These are phyloP conservation scores for Elaphurus davidianus DNA, from an alignment of 2,113 vertebrate genomes.

Conservation along the genomic window DNA sequence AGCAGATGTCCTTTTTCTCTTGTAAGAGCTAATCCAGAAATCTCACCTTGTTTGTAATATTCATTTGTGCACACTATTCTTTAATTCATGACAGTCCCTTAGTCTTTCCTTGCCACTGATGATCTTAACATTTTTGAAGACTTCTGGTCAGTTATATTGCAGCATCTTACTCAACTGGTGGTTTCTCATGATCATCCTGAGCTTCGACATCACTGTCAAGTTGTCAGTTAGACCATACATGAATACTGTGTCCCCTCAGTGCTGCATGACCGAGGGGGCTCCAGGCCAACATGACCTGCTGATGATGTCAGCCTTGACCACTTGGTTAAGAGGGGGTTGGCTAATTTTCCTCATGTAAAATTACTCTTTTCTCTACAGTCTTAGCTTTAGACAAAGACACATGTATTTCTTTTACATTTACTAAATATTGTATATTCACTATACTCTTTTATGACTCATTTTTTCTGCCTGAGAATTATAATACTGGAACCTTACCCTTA, in stretches of 20 bases:
- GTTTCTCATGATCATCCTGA: background rate
- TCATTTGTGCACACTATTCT: fast-evolving
- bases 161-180: background rate
- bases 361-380: fast-evolving
- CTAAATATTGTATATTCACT: background rate
- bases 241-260: fast-evolving
- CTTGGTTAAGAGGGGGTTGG: fast-evolving
- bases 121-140: background rate
- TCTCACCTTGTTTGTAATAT: background rate
- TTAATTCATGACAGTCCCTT: fast-evolving
- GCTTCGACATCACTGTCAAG: background rate
- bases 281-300: background rate
- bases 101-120: background rate
- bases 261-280: fast-evolving
- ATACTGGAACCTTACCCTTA: background rate
- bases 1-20: background rate
- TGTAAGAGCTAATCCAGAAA: background rate
- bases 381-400: background rate
- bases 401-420: background rate
- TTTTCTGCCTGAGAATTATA: background rate
- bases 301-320: too few relatives aligned
- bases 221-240: background rate
- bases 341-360: background rate
- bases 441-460: background rate
- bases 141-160: background rate